Base-by-base conservation (phyloP, 2,113 vertebrate species). In the Amblyornis subalaris region DNA sequence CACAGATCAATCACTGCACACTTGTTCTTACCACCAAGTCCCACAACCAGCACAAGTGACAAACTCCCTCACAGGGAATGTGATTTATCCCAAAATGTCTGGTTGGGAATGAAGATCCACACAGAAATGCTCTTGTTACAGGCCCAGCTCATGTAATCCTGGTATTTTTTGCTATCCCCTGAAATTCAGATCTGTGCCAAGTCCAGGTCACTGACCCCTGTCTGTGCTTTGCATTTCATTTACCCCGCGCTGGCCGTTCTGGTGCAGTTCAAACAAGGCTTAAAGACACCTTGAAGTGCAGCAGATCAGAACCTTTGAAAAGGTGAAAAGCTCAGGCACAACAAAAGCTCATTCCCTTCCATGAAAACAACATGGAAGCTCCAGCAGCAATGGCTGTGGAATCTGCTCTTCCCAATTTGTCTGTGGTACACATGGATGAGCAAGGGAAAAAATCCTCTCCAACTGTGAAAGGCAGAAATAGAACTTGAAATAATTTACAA, bases 61-160 rank as follows among this genome's bases (percentile, higher is more conserved):
- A 28, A 80, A 42, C 3, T 14, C 42, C 58, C 58, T 29, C 24
- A 18, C 21, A 47, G 23, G 12, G 18, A 22, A 31, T 2, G 20
- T 3, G 86, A 54, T 31, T 48, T 44, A 20, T 7, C 9, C 47
- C 9, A 21, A 24, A 33, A 22, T 6, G 38, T n/a, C 47, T 40
- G 1, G 2, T 1, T 14, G 29, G 47, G 42, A 45, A 47, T 36
- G 70, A 35, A 38, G 9, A 31, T 1, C 16, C 1, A 3, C 40
- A 21, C 29, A 36, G 57, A 57, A 76, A 14, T 9, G 4, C 15
- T 21, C 44, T 36, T 31, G 7, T 28, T 7, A 33, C 1, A 54
- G 23, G 36, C 61, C 21, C 54, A 7, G 51, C 5, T 60, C 58
- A 33, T 3, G 0, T 19, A 40, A 53, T 14, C 61, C 44, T 7